These are phyloP conservation scores for Drosophila takahashii DNA, from an alignment of 1,140 invertebrate genomes.

Conservation along the genomic window DNA sequence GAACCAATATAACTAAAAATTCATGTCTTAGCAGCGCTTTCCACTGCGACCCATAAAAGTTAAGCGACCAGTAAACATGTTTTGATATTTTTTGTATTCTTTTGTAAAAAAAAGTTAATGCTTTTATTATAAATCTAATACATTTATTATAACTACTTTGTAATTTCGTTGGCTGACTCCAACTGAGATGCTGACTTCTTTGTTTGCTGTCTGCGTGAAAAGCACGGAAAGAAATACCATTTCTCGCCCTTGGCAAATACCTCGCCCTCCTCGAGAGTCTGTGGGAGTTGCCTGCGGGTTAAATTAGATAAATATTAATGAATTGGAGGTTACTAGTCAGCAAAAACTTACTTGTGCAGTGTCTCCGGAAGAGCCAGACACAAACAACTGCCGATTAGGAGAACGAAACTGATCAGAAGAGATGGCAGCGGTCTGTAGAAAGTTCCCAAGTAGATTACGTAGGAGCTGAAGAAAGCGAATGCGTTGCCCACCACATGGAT, in stretches of 20 bases:
- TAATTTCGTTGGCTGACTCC: conserved; percentile 27
- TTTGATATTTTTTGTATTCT: conserved; percentile 2
- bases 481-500: conserved; percentile 87
- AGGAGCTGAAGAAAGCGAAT: conserved; percentile 77
- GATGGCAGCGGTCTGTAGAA: conserved; percentile 86
- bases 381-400: conserved; percentile 86
- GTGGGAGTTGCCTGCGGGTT: conserved; percentile 84
- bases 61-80: not conserved
- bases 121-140: conserved; percentile 19
- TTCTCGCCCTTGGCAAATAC: conserved; percentile 86
- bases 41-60: not conserved
- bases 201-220: conserved; percentile 6
- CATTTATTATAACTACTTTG: conserved; percentile 19
- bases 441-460: conserved; percentile 83
- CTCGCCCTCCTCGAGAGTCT: conserved; percentile 87
- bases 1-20: not conserved
- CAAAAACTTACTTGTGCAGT: conserved; percentile 83
- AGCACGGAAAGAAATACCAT: conserved; percentile 75
- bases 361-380: conserved; percentile 88
- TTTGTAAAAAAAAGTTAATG: not conserved
- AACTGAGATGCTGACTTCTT: conserved; percentile 26
- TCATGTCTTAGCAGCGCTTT: not conserved
- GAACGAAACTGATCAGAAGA: conserved; percentile 85
- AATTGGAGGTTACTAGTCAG: not conserved
- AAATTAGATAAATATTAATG: not conserved